These are phyloP conservation scores for Podilymbus podiceps DNA, from an alignment of 2,113 vertebrate genomes.

Conservation along the genomic window DNA sequence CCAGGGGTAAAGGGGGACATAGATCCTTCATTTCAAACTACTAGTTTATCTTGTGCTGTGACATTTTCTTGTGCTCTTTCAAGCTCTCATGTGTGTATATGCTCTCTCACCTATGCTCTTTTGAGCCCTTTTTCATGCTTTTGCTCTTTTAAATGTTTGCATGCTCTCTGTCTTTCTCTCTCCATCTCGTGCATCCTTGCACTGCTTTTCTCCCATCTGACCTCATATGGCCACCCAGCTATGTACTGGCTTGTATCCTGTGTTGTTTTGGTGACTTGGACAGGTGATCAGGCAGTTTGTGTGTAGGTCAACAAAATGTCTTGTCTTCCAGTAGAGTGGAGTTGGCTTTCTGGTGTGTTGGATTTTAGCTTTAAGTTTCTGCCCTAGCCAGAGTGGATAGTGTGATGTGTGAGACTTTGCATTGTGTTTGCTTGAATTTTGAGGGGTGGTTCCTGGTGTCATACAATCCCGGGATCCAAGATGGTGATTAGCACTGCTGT, in stretches of 20 bases:
- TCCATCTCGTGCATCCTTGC: background rate
- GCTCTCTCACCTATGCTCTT: rapidly evolving
- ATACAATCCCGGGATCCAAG: background rate
- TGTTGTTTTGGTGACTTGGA: background rate
- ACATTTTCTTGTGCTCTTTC: background rate
- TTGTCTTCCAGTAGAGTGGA: background rate
- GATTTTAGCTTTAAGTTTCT: background rate
- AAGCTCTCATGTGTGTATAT: background rate
- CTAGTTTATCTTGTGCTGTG: background rate
- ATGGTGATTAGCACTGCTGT: background rate
- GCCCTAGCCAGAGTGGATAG: background rate
- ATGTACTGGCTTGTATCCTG: background rate
- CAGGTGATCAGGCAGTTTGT: background rate
- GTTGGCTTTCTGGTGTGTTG: background rate
- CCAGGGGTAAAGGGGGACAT: background rate
- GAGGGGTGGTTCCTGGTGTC: background rate
- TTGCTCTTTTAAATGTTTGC: background rate
- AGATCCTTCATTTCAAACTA: background rate
- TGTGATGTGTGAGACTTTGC: background rate
- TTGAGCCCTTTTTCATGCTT: background rate
- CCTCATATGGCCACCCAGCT: background rate
- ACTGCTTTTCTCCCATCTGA: background rate
- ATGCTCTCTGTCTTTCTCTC: background rate
- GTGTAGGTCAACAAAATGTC: background rate
- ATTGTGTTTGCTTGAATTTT: background rate